Evolutionary conservation across 2,113 vertebrate species (phyloP).

Genomic region (Rattus rattus): DNA sequence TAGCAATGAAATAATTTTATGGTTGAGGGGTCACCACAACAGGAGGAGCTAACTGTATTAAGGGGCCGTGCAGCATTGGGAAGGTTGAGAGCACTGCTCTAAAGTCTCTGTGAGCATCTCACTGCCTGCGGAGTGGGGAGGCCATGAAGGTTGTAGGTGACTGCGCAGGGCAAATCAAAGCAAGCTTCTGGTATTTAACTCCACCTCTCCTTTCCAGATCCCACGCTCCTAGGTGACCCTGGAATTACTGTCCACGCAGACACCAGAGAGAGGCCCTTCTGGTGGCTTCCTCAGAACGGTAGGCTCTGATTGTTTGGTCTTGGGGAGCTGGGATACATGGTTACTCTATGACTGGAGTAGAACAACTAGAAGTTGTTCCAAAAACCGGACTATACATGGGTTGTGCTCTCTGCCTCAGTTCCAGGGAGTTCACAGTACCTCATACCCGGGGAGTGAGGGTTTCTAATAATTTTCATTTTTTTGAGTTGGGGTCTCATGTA

Average conservation of each 20-base stretch:
- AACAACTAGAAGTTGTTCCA: neutral
- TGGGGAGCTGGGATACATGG: neutral
- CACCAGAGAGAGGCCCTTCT: neutral
- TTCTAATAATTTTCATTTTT: neutral
- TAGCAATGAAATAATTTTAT: neutral
- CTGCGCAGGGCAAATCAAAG: neutral
- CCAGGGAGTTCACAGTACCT: too few species aligned
- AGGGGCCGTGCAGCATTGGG: neutral
- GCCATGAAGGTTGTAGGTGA: too few species aligned
- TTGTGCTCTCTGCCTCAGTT: neutral
- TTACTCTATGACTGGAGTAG: neutral
- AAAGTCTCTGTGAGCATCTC: neutral
- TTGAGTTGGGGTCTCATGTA: neutral
- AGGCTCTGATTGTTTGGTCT: neutral
- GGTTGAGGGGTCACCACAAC: neutral
- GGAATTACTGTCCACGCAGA: neutral
- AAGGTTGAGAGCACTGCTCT: neutral
- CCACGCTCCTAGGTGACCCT: neutral
- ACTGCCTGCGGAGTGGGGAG: neutral
- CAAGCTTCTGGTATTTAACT: neutral
- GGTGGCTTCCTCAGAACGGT: fast-evolving
- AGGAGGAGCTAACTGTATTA: neutral
- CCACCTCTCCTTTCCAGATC: neutral
- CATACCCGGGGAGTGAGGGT: neutral
- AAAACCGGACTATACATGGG: neutral